A percentile compares a stretch with the other conserved stretches of the same genome.
Evolutionary conservation across 2,113 vertebrate species (phyloP).

Genomic region (Verasper variegatus): DNA sequence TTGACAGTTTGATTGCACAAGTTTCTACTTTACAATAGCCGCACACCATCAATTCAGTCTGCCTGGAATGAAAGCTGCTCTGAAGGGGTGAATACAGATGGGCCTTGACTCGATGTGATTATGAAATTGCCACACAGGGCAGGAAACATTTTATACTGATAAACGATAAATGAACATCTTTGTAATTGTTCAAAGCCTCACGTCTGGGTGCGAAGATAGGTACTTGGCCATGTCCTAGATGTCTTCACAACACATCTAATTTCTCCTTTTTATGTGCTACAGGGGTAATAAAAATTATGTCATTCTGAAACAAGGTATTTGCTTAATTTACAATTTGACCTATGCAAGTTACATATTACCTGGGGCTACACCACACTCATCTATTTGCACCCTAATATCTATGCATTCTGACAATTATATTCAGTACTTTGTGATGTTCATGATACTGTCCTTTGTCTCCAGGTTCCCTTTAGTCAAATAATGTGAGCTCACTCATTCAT

Average conservation of each 20-base stretch:
- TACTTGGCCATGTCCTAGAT: conserved; percentile 33
- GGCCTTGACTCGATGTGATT: conserved; percentile 53
- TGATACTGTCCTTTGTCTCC: no score
- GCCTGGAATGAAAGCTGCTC: conserved; percentile 47
- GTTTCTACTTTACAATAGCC: conserved; percentile 46
- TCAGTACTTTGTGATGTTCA: conserved; percentile 1
- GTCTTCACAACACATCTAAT: conserved; percentile 49
- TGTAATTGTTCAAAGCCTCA: conserved; percentile 52
- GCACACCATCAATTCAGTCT: conserved; percentile 61
- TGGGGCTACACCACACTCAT: conserved; percentile 17
- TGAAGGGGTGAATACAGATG: conserved; percentile 54
- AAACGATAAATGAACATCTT: conserved; percentile 60
- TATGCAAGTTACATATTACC: conserved; percentile 43
- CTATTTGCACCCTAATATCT: conserved; percentile 33
- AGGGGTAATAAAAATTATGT: conserved; percentile 50
- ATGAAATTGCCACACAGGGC: conserved; percentile 44
- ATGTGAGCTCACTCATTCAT: no score
- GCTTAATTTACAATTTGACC: conserved; percentile 66
- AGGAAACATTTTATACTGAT: conserved; percentile 23
- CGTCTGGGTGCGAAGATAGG: conserved; percentile 42
- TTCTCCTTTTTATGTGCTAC: conserved; percentile 53
- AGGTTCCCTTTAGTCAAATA: no score
- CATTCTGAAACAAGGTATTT: conserved; percentile 55
- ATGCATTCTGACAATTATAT: conserved; percentile 10
- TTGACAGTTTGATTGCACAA: conserved; percentile 64